These are phyloP conservation scores for Porites lutea DNA, from an alignment of 64 coral and sea anemone genomes.

Conservation along the genomic window DNA sequence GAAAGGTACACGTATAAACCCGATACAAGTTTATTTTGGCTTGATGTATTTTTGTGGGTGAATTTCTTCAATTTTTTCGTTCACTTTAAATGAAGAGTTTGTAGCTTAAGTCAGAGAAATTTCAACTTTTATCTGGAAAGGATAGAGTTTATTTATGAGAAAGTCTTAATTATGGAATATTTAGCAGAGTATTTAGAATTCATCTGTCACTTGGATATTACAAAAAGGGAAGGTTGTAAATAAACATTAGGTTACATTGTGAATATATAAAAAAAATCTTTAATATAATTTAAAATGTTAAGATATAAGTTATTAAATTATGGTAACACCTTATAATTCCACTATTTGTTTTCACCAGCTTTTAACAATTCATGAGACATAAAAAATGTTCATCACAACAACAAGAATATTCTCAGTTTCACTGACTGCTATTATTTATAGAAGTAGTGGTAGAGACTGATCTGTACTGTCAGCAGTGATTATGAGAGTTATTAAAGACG, in stretches of 20 bases:
- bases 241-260: constrained; percentile 3
- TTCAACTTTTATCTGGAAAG: not conserved
- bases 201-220: not conserved
- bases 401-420: not conserved
- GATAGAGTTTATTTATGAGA: constrained; percentile 53
- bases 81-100: not conserved
- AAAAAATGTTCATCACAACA: not conserved
- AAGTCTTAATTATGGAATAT: constrained; percentile 44
- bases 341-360: not conserved
- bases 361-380: too few relatives aligned
- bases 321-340: not conserved
- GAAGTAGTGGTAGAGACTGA: not conserved
- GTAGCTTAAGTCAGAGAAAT: not conserved
- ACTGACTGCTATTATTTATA: not conserved
- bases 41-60: not conserved
- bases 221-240: not conserved
- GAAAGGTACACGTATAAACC: not conserved
- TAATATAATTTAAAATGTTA: constrained; percentile 24
- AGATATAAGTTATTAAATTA: constrained; percentile 1
- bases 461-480: too few relatives aligned
- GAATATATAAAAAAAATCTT: constrained; percentile 11
- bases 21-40: not conserved
- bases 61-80: not conserved
- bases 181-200: constrained; percentile 42
- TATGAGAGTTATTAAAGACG: too few relatives aligned